Percentiles rank a stretch among this genome's conserved stretches.
Evolutionary conservation across 2,113 vertebrate genomes (phyloP).

Genomic region (Ophiodon elongatus): DNA sequence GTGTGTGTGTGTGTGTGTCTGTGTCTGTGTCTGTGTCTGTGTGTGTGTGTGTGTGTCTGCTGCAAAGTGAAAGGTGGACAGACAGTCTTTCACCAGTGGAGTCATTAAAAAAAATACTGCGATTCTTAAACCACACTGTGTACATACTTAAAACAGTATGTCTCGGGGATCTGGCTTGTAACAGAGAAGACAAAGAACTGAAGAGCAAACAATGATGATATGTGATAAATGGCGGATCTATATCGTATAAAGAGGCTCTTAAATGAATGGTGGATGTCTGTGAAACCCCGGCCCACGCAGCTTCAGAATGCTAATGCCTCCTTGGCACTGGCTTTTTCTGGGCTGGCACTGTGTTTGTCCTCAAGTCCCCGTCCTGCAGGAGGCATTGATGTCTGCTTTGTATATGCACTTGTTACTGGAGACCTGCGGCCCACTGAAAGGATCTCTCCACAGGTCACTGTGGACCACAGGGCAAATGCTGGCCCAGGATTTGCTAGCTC

Average conservation of each 20-base stretch:
- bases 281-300: constrained; percentile 15
- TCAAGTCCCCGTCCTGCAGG: constrained; percentile 38
- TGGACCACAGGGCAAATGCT: constrained; percentile 47
- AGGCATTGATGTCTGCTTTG: constrained; percentile 44
- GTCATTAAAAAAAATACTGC: constrained; percentile 23
- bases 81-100: constrained; percentile 20
- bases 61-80: constrained; percentile 55
- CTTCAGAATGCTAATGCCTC: constrained; percentile 53
- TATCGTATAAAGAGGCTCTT: constrained; percentile 5
- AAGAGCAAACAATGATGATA: not conserved
- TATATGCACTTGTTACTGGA: constrained; percentile 46
- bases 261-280: constrained; percentile 14
- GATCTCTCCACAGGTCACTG: constrained; percentile 58
- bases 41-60: constrained; percentile 47
- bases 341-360: constrained; percentile 45
- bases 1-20: constrained; percentile 45
- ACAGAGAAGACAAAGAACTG: not conserved
- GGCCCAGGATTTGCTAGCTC: constrained; percentile 43
- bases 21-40: constrained; percentile 50
- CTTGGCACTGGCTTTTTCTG: constrained; percentile 40
- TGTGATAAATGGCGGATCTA: not conserved
- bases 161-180: constrained; percentile 10
- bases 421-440: constrained; percentile 51
- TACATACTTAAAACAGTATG: constrained; percentile 12
- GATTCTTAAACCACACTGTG: not conserved